A percentile compares a stretch with the other conserved stretches of the same genome.
phyloP scores from a whole-genome alignment of 2,888 invertebrate species.

The Sminthurides aquaticus region DNA sequence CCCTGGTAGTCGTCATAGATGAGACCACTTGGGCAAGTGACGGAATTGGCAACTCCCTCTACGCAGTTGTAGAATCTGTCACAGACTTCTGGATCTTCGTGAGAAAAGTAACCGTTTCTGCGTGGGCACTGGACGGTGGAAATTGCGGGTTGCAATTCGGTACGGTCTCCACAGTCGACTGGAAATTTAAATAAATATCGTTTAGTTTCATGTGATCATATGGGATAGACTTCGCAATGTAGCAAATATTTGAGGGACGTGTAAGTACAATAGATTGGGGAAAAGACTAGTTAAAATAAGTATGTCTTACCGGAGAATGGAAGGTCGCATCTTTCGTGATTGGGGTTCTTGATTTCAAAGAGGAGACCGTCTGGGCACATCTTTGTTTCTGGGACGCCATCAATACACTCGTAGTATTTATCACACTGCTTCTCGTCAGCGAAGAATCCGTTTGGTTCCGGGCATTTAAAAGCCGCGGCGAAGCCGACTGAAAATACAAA shows the following conservation, averaged over 20 bases:
- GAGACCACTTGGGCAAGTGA: slow-evolving; percentile 76
- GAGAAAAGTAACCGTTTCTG: slow-evolving; percentile 82
- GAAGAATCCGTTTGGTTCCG: slow-evolving; percentile 69
- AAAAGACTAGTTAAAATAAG: no score
- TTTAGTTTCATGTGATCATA: no score
- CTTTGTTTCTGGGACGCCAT: slow-evolving; percentile 64
- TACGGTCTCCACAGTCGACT: slow-evolving; percentile 80
- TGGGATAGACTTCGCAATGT: no score
- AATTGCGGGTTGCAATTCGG: slow-evolving; percentile 73
- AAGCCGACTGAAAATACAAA: slow-evolving; percentile 30
- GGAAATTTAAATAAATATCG: slow-evolving; percentile 48
- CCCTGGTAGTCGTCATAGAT: slow-evolving; percentile 84
- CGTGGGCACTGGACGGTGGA: slow-evolving; percentile 67
- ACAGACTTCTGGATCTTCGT: slow-evolving; percentile 73
- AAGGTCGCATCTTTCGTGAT: slow-evolving; percentile 85
- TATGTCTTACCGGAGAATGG: slow-evolving; percentile 56
- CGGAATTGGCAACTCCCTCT: slow-evolving; percentile 70
- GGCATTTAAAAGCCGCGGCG: slow-evolving; percentile 59
- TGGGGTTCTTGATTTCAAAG: slow-evolving; percentile 75
- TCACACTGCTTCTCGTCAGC: slow-evolving; percentile 75
- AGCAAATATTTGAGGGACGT: no score
- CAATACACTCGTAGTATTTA: slow-evolving; percentile 64
- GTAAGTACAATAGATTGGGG: no score
- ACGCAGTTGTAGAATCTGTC: slow-evolving; percentile 69
- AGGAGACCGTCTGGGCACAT: slow-evolving; percentile 82